Evolutionary conservation across 2,888 invertebrate species (phyloP), one percentile per base, ranked within the genome.

Genomic region (Norana najaformis): DNA sequence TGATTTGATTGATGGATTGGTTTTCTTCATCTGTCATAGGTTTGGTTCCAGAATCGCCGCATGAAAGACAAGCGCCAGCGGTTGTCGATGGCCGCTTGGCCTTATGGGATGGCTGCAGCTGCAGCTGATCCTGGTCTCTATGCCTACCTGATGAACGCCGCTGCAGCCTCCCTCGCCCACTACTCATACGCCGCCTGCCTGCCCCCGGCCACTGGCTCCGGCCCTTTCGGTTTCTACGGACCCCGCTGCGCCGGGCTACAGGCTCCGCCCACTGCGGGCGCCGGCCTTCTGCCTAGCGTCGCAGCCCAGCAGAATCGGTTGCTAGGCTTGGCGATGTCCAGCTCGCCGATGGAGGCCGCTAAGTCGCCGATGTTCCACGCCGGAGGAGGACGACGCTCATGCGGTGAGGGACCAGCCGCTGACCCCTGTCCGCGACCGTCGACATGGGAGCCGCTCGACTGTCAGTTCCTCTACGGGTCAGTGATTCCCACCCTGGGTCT

Each of bases 11-110:
- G n/a, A n/a, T n/a, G n/a, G n/a, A n/a, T n/a, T n/a, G n/a, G 30
- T 8, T 69, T n/a, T 69, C 8, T 69, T 69, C 69, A 3, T 34
- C 36, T 14, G 90, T 90, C 92, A 30, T 92, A 94, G 94, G 94
- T 94, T 36, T 99, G 99, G 99, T 99, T 99, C 95, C 98, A 98
- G 96, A 98, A 98, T 95, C 96, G 98, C 82, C 96, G 98, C 89
- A 98, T 98, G 98, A 98, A 99, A 94, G 99, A 99, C 96, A 99
- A 99, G 94, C 96, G 99, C 0, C 99, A 99, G 94, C 96, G 98
- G n/a, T 82, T 91, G n/a, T 90, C 90, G n/a, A 97, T 98, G 95
- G 98, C 98, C 0, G 97, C 98, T 0, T 99, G 99, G 98, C 98
- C 99, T 0, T 98, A 98, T 95, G 92, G 92, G 18, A 93, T 91